These are phyloP conservation scores for Eurytemora carolleeae DNA, from an alignment of 1,140 invertebrate species.

Conservation along the genomic window DNA sequence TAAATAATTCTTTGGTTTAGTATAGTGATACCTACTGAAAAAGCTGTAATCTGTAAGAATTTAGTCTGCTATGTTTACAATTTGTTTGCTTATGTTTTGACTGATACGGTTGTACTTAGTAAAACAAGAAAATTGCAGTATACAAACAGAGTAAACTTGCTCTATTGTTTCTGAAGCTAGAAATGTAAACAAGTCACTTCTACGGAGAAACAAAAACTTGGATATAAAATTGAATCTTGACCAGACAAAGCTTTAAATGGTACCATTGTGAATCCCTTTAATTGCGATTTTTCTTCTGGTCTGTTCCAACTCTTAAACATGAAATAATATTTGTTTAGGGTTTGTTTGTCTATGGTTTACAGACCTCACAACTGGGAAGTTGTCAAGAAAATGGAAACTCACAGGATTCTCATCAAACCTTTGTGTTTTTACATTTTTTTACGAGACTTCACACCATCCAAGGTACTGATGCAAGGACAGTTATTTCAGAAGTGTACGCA, in stretches of 20 bases:
- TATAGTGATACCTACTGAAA: too few relatives aligned
- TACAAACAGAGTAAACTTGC: too few relatives aligned
- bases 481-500: neutral
- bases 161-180: too few relatives aligned
- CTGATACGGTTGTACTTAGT: too few relatives aligned
- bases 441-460: neutral
- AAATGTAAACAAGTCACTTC: too few relatives aligned
- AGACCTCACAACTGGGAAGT: neutral
- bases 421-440: neutral
- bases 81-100: too few relatives aligned
- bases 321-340: neutral
- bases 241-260: neutral
- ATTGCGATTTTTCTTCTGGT: too few relatives aligned
- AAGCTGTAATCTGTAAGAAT: too few relatives aligned
- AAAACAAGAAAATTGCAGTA: too few relatives aligned
- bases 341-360: neutral
- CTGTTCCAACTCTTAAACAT: neutral
- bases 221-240: neutral
- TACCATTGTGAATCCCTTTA: too few relatives aligned
- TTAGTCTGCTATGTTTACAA: too few relatives aligned
- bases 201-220: neutral
- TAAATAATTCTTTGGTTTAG: too few relatives aligned
- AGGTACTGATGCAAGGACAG: neutral
- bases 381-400: neutral
- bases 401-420: neutral